Evolutionary conservation across 2,888 invertebrate species (phyloP).

Genomic region (Apotomis capreana): DNA sequence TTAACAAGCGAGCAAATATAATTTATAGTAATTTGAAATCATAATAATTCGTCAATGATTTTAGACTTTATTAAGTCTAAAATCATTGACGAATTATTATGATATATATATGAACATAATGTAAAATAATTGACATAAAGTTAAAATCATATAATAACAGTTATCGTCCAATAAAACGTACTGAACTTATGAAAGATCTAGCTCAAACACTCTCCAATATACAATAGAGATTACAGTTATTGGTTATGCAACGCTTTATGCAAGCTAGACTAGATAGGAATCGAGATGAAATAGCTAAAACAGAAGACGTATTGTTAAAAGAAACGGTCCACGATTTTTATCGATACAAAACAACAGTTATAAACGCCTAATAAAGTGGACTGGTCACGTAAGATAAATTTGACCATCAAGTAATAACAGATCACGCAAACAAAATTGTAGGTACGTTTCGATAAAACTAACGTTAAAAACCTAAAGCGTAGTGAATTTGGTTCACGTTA

Average conservation of each 20-base stretch:
- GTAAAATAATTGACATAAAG: not conserved
- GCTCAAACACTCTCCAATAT: conserved; percentile 20
- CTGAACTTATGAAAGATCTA: conserved; percentile 5
- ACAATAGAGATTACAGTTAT: conserved; percentile 21
- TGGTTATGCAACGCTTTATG: conserved; percentile 33
- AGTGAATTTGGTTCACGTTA: conserved; percentile 27
- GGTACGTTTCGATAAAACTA: conserved; percentile 10
- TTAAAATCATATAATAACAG: conserved; percentile 1
- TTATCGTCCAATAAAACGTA: not conserved
- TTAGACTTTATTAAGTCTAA: too few species aligned
- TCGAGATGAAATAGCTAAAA: conserved; percentile 25
- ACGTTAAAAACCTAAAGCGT: conserved; percentile 19
- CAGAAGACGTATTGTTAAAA: conserved; percentile 27
- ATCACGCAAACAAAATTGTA: conserved; percentile 28
- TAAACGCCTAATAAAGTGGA: conserved; percentile 18
- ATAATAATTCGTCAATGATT: too few species aligned
- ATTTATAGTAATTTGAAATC: too few species aligned
- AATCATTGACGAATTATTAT: too few species aligned
- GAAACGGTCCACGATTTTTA: conserved; percentile 21
- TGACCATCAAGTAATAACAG: conserved; percentile 26
- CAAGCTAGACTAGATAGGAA: conserved; percentile 31
- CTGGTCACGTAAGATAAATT: conserved; percentile 37
- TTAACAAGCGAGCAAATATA: too few species aligned
- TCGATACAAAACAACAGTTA: conserved; percentile 39
- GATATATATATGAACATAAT: too few species aligned